Evolutionary conservation across 2,113 vertebrate species (phyloP), one percentile per base, ranked within the genome.

Genomic region (Acrocephalus kingi): DNA sequence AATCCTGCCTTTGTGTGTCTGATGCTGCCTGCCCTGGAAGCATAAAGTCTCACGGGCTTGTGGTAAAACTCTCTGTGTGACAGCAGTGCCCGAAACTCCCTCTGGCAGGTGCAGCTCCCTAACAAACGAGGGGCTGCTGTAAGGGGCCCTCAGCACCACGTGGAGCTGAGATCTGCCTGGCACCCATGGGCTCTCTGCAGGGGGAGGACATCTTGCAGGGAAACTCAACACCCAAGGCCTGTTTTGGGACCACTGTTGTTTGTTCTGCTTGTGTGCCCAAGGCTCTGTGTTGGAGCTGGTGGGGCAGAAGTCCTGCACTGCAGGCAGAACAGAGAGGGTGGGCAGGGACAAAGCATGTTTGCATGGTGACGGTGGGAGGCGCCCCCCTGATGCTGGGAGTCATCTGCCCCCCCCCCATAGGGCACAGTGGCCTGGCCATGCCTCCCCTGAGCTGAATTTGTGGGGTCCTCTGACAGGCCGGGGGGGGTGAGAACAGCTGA

Each of bases 361-460:
- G 13, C 5, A 41, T 58, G 37, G 52, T 23, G 21, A 1, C 0
- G 0, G 24, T 30, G 12, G 7, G 9, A 69, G 5, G 24, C 30
- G 43, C 6, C 2, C 3, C 46, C 20, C n/a, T n/a, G n/a, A n/a
- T n/a, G n/a, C n/a, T n/a, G n/a, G n/a, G n/a, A n/a, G n/a, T n/a
- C n/a, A n/a, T n/a, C n/a, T n/a, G n/a, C n/a, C n/a, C n/a, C n/a
- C n/a, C n/a, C n/a, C n/a, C n/a, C n/a, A n/a, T n/a, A n/a, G n/a
- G n/a, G 21, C 7, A 45, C 15, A 21, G 58, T 22, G 16, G 13
- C 37, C 33, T 51, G 49, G 45, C 33, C 2, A 1, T 61, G 30
- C 15, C n/a, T 45, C 37, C 46, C 61, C 43, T 21, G 48, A 68
- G 54, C n/a, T 72, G 46, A 80, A 37, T 10, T 24, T 48, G 31